Evolutionary conservation across 2,888 invertebrate species (phyloP), one percentile per base, ranked within the genome.

Genomic region (Ectemnius cavifrons): DNA sequence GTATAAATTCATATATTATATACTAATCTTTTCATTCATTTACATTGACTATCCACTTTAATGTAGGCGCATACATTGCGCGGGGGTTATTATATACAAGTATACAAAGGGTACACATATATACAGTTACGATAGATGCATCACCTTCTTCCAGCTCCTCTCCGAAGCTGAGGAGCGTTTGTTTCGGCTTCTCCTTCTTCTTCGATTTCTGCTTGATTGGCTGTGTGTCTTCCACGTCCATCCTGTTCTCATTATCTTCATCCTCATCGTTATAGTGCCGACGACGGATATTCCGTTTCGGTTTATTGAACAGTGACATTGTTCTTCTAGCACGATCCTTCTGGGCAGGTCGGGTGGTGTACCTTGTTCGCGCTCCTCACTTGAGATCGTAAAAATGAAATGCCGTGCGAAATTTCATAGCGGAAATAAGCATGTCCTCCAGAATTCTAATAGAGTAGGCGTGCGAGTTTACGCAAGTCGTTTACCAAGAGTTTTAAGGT

Each of bases 251-350:
- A 82, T 91, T 89, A 84, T 95, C 95, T 80, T 94, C 94, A 74
- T 94, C 94, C 72, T 92, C 92, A 87, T 94, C 93, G 72, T 93
- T 94, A 91, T 95, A 95, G 72, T 95, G 94, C 69, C 96, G 94
- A 78, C 95, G 92, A 87, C 96, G 95, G 83, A 97, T 96, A 89
- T 94, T 95, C 88, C 97, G 95, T 88, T 95, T 95, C 0, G 97
- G 97, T 92, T 97, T 97, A 85, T 95, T 95, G 91, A 97, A 97
- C 81, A 97, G 90, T 71, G 96, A 96, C 96, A 97, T 96, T 85
- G 83, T 91, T 61, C 63, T 76, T 73, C 67, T 37, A 37, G 67
- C 58, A 77, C 59, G 37, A 8, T 64, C 76, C 65, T 67, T 67
- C 66, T 60, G 59, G 57, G 49, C 16, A 64, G 64, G 57, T 61